Evolutionary conservation across 2,888 invertebrate genomes (phyloP), one percentile per base, ranked within the genome.

Genomic region (Chrysotoxum bicinctum): DNA sequence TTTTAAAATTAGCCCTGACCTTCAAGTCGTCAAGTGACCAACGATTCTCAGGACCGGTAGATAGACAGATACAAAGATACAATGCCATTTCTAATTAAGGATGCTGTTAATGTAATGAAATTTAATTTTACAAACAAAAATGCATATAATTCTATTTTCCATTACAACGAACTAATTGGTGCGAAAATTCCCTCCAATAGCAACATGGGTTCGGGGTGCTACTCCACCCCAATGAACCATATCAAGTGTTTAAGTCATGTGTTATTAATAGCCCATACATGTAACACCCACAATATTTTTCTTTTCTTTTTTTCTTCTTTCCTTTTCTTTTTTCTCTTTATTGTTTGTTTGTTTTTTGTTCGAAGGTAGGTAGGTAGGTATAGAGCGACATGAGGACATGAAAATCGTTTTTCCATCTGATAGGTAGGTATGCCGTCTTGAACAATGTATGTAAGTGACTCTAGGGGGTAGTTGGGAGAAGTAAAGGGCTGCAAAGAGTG

Each of bases 191-290:
- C 81, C 85, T 85, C 85, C 85, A 85, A 85, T 85, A 73, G 85
- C 68, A 72, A 69, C 64, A 48, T 79, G 76, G 73, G 68, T 62
- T 73, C 69, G 73, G 76, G 54, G 62, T 48, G 26, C 26, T 50
- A 85, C 85, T 85, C 85, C 85, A 85, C 85, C 85, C 85, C 81
- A 40, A 32, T 85, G 69, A 68, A 69, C 52, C 40, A 60, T 77
- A 81, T 81, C 76, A 85, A 81, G 85, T 81, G 85, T 81, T 85
- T 85, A 81, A 85, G 81, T 85, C 85, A 81, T 85, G 81, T 81
- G 85, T 81, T 85, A 85, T 85, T 81, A 85, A 85, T 85, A 85
- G 85, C 85, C 80, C 85, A 85, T 85, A 81, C 85, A 64, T 85
- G 85, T 85, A 85, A 85, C 85, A 85, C 85, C 85, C 85, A 85